Conservation (phyloP, 2,888 invertebrate species). For the Megalurothrips usitatus region DNA sequence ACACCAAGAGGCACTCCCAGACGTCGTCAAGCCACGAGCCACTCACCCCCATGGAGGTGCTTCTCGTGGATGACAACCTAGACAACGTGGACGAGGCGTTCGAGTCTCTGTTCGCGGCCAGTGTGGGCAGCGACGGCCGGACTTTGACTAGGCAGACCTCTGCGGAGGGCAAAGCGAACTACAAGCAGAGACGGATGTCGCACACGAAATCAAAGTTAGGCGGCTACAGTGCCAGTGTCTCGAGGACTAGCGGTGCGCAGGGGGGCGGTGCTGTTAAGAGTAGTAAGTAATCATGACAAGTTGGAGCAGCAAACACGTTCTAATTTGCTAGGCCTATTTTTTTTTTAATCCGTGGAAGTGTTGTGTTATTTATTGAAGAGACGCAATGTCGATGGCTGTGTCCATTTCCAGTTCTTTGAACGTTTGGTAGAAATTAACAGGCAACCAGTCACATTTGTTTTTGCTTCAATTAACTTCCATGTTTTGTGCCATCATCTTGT, state of each 20-base stretch:
- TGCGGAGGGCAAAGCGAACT: not conserved
- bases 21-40: constrained; percentile 44
- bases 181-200: not conserved
- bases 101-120: constrained; percentile 65
- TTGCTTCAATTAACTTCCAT: constrained; percentile 15
- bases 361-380: not conserved
- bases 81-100: constrained; percentile 79
- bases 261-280: constrained; percentile 31
- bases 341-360: not conserved
- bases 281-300: constrained; percentile 37
- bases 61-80: constrained; percentile 59
- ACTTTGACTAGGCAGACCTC: not conserved
- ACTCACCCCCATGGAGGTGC: constrained; percentile 48
- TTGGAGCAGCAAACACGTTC: not conserved
- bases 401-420: not conserved
- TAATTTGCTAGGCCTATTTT: not conserved
- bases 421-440: not conserved
- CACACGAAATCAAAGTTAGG: not conserved
- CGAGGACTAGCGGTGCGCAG: constrained; percentile 5
- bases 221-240: not conserved
- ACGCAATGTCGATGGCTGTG: not conserved
- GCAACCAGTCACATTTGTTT: not conserved
- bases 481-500: not conserved
- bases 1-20: constrained; percentile 36
- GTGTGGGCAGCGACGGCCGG: constrained; percentile 2